These are phyloP conservation scores for Petrocephalus microphthalmus DNA, from an alignment of 2,113 vertebrate species.

Conservation along the genomic window DNA sequence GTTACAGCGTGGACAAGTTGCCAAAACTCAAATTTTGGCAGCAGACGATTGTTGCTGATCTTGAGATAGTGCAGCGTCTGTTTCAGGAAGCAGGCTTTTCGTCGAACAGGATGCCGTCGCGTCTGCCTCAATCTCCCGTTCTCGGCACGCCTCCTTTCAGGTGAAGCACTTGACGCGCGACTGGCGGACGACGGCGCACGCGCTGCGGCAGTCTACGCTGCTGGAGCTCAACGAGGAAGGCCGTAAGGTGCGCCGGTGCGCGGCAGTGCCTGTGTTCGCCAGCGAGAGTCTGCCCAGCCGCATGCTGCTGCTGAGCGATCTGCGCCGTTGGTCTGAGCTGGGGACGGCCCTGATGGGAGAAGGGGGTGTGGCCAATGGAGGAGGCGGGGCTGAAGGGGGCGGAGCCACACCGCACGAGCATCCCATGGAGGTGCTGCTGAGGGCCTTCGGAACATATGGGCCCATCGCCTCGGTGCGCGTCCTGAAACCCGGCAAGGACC, in stretches of 20 bases:
- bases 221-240: conserved; percentile 86
- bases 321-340: conserved; percentile 71
- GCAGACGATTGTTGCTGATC: not conserved
- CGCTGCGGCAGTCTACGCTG: conserved; percentile 73
- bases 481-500: conserved; percentile 82
- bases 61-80: not conserved
- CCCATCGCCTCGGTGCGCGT: conserved; percentile 82
- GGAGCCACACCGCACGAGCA: conserved; percentile 70
- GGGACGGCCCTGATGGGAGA: conserved; percentile 38
- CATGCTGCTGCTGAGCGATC: conserved; percentile 85
- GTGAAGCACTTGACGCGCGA: conserved; percentile 93
- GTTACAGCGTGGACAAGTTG: too few relatives aligned
- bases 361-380: conserved; percentile 42
- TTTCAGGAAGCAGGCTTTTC: not conserved
- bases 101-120: conserved; percentile 3
- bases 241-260: conserved; percentile 81
- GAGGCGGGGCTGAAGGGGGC: conserved; percentile 43
- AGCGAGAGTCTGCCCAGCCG: conserved; percentile 87
- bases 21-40: not conserved
- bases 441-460: conserved; percentile 80
- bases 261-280: conserved; percentile 80
- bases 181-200: conserved; percentile 90
- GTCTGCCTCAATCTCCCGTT: not conserved
- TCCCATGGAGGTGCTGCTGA: conserved; percentile 89
- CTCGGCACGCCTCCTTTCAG: conserved; percentile 46